Percentiles rank a stretch among this genome's conserved stretches.
phyloP scores from a whole-genome alignment of 2,797 vertebrate species.

The Myotis pilosus region DNA sequence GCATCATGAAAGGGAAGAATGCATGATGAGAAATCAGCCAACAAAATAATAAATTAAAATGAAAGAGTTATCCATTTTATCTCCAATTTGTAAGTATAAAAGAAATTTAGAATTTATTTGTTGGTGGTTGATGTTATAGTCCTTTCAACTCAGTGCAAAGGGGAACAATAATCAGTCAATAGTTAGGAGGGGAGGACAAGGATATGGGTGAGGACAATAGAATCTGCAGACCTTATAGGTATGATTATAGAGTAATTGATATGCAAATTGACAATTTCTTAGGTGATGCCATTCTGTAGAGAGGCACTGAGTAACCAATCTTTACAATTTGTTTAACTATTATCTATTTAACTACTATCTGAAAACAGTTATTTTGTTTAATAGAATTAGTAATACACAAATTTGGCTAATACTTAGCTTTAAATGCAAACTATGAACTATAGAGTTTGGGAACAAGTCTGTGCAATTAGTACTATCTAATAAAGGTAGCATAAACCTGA shows the following conservation, averaged over 20 bases:
- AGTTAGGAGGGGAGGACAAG: background rate
- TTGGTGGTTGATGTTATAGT: background rate
- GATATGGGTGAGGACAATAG: background rate
- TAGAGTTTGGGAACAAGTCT: background rate
- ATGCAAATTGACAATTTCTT: background rate
- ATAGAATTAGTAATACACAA: background rate
- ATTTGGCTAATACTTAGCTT: background rate
- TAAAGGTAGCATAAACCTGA: background rate
- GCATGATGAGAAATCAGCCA: background rate
- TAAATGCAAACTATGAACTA: background rate
- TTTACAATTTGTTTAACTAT: background rate
- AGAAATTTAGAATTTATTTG: background rate
- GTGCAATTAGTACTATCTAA: background rate
- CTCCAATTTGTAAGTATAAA: background rate
- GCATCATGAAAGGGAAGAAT: conserved; percentile 1
- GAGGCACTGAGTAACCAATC: background rate
- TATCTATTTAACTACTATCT: background rate
- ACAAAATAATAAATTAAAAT: conserved; percentile 29
- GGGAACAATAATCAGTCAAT: background rate
- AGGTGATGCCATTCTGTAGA: background rate
- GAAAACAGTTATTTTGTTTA: background rate
- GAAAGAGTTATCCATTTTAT: background rate
- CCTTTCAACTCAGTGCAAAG: background rate
- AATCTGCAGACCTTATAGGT: background rate
- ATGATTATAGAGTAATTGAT: background rate